Evolutionary conservation across 2,113 vertebrate species (phyloP), one percentile per base, ranked within the genome.

Genomic region (Sylvia atricapilla): DNA sequence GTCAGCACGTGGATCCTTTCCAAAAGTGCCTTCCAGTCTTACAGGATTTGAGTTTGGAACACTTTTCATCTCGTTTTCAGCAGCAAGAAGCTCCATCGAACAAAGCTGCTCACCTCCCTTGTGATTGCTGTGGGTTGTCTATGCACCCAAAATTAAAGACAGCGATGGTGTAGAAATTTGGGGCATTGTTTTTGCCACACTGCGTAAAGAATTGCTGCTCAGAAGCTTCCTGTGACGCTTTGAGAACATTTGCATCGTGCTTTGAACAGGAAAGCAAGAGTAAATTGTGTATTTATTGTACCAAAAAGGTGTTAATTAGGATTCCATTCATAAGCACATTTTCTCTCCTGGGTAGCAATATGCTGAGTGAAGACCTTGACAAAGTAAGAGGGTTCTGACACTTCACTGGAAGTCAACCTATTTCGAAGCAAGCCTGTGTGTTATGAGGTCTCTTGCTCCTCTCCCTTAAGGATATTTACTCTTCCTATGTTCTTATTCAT

Each of bases 391-490:
- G 60, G 30, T 67, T 63, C 24, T 75, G 91, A 63, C 68, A 35
- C 33, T 78, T 77, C 16, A 4, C 3, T 88, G 76, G 53, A 84
- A 84, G 37, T 13, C 59, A 88, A 4, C 44, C 25, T 93, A 4
- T 74, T 77, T 77, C 10, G 52, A 86, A 55, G 17, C 8, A 8
- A 80, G 47, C 19, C 60, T 52, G 22, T 43, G 50, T 75, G 13
- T 78, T 93, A 47, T 12, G 44, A 89, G 73, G 28, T 89, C 33
- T 64, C 35, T 75, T 89, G 24, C 37, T 87, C 13, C 30, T 74
- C 35, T 92, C 88, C 60, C 60, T 84, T 78, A 64, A 35, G 39
- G 64, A 37, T 92, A 44, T 93, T 92, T 94, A 63, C n/a, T 89
- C 43, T 68, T 92, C 67, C 28, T 44, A 67, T 81, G 8, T 74